Percentiles rank a stretch among this genome's conserved stretches.
Conservation (phyloP, 2,797 vertebrate genomes). For the Bovichtus diacanthus region DNA sequence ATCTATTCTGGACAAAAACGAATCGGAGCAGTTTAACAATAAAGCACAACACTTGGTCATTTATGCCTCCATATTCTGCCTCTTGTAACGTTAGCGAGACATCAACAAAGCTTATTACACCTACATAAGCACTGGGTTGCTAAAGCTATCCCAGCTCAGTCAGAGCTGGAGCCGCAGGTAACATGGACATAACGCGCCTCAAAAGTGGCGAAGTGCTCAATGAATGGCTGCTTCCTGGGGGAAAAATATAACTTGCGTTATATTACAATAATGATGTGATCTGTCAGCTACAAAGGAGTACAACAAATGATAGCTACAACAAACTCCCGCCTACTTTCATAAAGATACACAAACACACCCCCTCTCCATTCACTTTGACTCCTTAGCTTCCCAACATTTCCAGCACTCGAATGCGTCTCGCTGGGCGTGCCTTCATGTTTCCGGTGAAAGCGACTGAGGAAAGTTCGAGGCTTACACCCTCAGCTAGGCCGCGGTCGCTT, state of each 20-base stretch:
- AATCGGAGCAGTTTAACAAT: background rate
- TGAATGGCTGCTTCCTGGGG: background rate
- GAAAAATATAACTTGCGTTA: conserved; percentile 9
- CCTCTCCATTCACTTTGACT: conserved; percentile 71
- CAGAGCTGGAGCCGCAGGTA: background rate
- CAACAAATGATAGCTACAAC: conserved; percentile 38
- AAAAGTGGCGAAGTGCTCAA: conserved; percentile 6
- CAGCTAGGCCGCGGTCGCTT: conserved; percentile 64
- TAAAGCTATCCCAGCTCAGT: background rate
- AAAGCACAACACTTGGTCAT: background rate
- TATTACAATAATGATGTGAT: background rate
- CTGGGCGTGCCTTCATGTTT: conserved; percentile 27
- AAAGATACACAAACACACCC: conserved; percentile 86
- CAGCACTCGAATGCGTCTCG: background rate
- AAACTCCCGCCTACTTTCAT: conserved; percentile 86
- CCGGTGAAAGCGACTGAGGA: conserved; percentile 32
- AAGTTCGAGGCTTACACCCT: conserved; percentile 65
- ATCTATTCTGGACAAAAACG: background rate
- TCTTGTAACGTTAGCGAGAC: background rate
- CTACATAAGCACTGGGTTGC: background rate
- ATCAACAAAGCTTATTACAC: background rate
- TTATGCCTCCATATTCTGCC: background rate
- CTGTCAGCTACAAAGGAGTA: background rate
- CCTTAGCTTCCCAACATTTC: conserved; percentile 44
- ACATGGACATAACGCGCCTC: background rate